phyloP scores from a whole-genome alignment of 2,888 invertebrate genomes.

The Drosophila mettleri region DNA sequence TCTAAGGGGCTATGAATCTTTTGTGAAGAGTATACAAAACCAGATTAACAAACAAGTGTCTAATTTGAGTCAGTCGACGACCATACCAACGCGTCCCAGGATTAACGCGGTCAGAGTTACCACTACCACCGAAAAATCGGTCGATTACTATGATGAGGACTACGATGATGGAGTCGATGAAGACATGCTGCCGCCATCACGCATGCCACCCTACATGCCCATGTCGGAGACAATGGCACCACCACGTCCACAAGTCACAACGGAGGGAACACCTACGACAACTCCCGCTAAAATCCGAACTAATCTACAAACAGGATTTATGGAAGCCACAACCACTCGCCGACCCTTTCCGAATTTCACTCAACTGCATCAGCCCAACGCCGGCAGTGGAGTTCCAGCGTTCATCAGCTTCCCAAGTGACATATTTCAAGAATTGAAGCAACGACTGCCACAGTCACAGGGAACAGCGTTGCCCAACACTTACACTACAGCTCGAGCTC shows the following conservation, averaged over 20 bases:
- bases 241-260: slow-evolving; percentile 70
- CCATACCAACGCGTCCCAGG: slow-evolving; percentile 7
- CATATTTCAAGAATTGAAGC: slow-evolving; percentile 84
- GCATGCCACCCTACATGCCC: slow-evolving; percentile 88
- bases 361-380: slow-evolving; percentile 55
- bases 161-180: slow-evolving; percentile 85
- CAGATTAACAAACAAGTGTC: slow-evolving; percentile 56
- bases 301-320: slow-evolving; percentile 75
- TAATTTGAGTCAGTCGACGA: slow-evolving; percentile 17
- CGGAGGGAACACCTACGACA: slow-evolving; percentile 41
- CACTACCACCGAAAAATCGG: slow-evolving; percentile 46
- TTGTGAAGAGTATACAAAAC: slow-evolving; percentile 79
- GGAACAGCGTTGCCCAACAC: slow-evolving; percentile 21
- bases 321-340: slow-evolving; percentile 80
- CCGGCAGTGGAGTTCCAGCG: slow-evolving; percentile 79
- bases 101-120: slow-evolving; percentile 41
- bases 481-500: slow-evolving; percentile 14
- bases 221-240: slow-evolving; percentile 87
- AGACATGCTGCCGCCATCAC: slow-evolving; percentile 87
- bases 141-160: slow-evolving; percentile 82
- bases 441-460: slow-evolving; percentile 66
- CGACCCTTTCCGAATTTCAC: slow-evolving; percentile 76
- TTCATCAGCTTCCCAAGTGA: slow-evolving; percentile 84
- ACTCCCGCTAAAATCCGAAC: slow-evolving; percentile 31
- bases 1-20: slow-evolving; percentile 81